phyloP scores from a whole-genome alignment of 2,113 vertebrate genomes.

The Sturnira hondurensis region DNA sequence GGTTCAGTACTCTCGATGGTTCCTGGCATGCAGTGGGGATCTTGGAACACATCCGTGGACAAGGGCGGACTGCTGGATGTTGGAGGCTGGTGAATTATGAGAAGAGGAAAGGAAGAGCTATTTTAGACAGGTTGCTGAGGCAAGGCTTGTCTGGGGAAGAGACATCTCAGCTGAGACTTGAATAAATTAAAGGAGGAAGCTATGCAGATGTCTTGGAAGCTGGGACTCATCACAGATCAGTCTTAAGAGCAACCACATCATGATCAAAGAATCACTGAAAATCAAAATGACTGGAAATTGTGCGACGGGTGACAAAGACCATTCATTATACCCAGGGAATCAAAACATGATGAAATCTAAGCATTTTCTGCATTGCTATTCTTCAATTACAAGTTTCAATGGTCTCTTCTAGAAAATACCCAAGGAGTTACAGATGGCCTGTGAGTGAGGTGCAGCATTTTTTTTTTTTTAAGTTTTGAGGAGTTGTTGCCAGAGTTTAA shows the following conservation, averaged over 20 bases:
- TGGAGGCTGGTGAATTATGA: neutral
- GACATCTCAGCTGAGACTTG: neutral
- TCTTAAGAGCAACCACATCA: neutral
- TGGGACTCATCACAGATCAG: neutral
- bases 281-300: neutral
- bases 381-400: neutral
- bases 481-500: neutral
- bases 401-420: neutral
- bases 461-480: neutral
- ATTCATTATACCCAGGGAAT: neutral
- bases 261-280: neutral
- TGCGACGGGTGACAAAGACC: neutral
- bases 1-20: neutral
- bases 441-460: neutral
- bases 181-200: neutral
- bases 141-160: neutral
- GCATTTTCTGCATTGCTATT: neutral
- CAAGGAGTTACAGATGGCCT: neutral
- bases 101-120: neutral
- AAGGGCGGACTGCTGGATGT: too few relatives aligned
- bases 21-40: neutral
- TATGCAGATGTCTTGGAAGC: fast-evolving
- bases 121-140: neutral
- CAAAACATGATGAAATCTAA: neutral
- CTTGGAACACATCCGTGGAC: neutral